Conservation (phyloP, 2,113 vertebrate genomes). For the Fulmarus glacialis region DNA sequence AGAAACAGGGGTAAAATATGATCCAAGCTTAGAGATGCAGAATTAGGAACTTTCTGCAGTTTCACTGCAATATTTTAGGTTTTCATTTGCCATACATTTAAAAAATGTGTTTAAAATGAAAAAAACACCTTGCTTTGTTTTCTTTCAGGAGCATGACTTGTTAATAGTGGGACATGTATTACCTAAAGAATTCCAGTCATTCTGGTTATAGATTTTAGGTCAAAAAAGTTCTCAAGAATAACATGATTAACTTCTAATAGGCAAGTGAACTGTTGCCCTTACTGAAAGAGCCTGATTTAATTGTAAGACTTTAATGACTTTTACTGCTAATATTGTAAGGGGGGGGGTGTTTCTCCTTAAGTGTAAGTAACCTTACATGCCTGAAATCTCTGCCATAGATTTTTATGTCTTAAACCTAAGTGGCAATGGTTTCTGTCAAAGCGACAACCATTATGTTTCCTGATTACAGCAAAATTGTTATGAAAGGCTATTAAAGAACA, state of each 20-base stretch:
- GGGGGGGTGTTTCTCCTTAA: neutral
- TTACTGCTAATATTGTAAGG: neutral
- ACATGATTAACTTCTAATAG: neutral
- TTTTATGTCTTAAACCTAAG: neutral
- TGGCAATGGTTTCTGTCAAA: neutral
- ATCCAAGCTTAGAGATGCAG: neutral
- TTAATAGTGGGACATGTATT: neutral
- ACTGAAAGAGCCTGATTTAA: neutral
- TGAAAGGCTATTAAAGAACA: neutral
- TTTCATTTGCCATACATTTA: neutral
- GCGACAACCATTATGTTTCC: neutral
- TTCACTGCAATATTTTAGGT: neutral
- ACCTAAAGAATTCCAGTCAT: neutral
- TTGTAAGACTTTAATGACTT: neutral
- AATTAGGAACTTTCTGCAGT: neutral
- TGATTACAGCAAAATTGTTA: neutral
- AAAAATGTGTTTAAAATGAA: neutral
- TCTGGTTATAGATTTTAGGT: constrained; percentile 1
- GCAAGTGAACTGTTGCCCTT: neutral
- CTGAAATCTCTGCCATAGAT: neutral
- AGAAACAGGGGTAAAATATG: neutral
- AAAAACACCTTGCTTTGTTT: neutral
- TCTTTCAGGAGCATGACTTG: neutral
- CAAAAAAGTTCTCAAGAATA: neutral
- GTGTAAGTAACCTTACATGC: neutral